phyloP scores from a whole-genome alignment of 2,888 invertebrate genomes.

The Lithosia quadra region DNA sequence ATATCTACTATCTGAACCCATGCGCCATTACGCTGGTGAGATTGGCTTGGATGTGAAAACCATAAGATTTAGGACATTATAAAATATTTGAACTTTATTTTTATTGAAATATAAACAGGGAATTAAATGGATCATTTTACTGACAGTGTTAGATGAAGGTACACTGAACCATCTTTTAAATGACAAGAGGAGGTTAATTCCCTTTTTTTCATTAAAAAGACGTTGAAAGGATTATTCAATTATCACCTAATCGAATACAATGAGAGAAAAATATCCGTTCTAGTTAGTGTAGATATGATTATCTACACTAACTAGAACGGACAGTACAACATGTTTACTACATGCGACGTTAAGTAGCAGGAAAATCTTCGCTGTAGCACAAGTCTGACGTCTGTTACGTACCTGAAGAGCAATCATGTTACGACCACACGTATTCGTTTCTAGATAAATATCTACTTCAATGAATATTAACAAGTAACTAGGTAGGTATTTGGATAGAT shows the following conservation, averaged over 20 bases:
- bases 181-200: neutral
- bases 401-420: conserved; percentile 28
- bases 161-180: neutral
- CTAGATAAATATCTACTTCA: conserved; percentile 13
- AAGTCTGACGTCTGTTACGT: conserved; percentile 35
- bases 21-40: too few relatives aligned
- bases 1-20: too few relatives aligned
- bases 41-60: too few relatives aligned
- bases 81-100: neutral
- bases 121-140: neutral
- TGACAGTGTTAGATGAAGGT: too few relatives aligned
- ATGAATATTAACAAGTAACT: conserved; percentile 11
- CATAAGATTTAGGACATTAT: too few relatives aligned
- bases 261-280: conserved; percentile 42
- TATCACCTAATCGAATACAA: conserved; percentile 55
- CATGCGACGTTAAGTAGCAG: conserved; percentile 41
- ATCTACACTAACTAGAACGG: too few relatives aligned
- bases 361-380: conserved; percentile 41
- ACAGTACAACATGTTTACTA: conserved; percentile 26
- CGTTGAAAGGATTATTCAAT: conserved; percentile 46
- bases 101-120: neutral
- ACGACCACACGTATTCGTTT: conserved; percentile 28
- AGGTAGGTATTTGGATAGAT: neutral
- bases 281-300: conserved; percentile 42
- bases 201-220: conserved; percentile 23